Percentiles rank a stretch among this genome's conserved stretches.
These are phyloP conservation scores for Caranx melampygus DNA, from an alignment of 2,113 vertebrate species.

Conservation along the genomic window DNA sequence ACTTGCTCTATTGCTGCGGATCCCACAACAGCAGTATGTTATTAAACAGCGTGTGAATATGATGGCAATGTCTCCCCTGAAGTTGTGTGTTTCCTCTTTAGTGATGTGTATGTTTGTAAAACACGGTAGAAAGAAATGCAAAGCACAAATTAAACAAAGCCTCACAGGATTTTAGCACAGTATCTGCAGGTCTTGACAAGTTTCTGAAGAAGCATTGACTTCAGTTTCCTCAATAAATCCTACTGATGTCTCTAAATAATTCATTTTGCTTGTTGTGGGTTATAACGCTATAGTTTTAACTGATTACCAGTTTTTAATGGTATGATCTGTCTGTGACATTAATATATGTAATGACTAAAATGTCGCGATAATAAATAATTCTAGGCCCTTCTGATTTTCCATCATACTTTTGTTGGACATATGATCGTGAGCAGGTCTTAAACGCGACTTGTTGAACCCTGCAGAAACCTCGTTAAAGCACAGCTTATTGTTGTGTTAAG, in stretches of 20 bases:
- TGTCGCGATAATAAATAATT: neutral
- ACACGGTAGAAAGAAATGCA: neutral
- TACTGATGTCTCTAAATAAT: too few species aligned
- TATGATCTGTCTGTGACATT: too few species aligned
- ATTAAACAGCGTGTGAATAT: neutral
- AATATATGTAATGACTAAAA: neutral
- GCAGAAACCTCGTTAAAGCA: neutral
- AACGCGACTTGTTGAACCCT: too few species aligned
- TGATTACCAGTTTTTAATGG: too few species aligned
- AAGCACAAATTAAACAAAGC: too few species aligned
- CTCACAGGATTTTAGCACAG: too few species aligned
- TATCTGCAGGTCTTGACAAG: too few species aligned
- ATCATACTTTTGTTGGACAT: neutral
- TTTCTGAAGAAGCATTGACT: too few species aligned
- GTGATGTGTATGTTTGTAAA: neutral
- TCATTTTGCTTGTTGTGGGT: too few species aligned
- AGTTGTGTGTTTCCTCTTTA: neutral
- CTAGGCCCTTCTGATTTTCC: too few species aligned
- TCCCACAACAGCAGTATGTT: neutral
- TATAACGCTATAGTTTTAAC: too few species aligned
- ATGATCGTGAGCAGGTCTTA: neutral
- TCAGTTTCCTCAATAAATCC: too few species aligned
- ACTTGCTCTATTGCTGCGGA: neutral
- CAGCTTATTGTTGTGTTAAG: neutral
- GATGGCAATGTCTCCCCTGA: neutral